phyloP scores from a whole-genome alignment of 2,888 invertebrate genomes.

The Harpagoxenus sublaevis region DNA sequence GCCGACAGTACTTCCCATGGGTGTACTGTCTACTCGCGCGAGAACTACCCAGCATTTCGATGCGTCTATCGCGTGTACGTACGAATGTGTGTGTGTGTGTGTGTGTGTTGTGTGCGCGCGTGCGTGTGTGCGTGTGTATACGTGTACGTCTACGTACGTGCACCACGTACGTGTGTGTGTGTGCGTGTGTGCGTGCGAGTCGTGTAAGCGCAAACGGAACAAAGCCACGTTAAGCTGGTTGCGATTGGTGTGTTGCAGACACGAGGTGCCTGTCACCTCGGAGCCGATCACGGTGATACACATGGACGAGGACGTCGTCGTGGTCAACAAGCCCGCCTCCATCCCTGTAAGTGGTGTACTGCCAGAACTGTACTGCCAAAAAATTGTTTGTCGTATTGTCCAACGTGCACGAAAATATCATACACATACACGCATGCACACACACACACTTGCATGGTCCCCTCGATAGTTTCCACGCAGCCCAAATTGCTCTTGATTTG shows the following conservation, averaged over 20 bases:
- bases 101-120: background rate
- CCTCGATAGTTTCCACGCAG: background rate
- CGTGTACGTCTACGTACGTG: background rate
- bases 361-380: slow-evolving; percentile 86
- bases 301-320: slow-evolving; percentile 99
- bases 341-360: slow-evolving; percentile 99
- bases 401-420: background rate
- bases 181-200: slow-evolving; percentile 24
- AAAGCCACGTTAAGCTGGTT: slow-evolving; percentile 86
- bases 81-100: background rate
- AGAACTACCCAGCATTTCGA: background rate
- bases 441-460: background rate
- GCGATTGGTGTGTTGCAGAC: slow-evolving; percentile 92
- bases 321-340: slow-evolving; percentile 99
- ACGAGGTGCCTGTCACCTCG: slow-evolving; percentile 99
- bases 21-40: slow-evolving; percentile 2
- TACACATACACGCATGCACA: background rate
- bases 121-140: background rate
- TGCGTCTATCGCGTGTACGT: background rate
- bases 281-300: slow-evolving; percentile 98
- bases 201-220: slow-evolving; percentile 65
- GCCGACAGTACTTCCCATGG: slow-evolving; percentile 11
- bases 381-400: slow-evolving; percentile 42
- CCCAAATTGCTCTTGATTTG: slow-evolving; percentile 12
- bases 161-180: no score